Evolutionary conservation across 2,888 invertebrate species (phyloP).

Genomic region (Nymphalis polychloros): DNA sequence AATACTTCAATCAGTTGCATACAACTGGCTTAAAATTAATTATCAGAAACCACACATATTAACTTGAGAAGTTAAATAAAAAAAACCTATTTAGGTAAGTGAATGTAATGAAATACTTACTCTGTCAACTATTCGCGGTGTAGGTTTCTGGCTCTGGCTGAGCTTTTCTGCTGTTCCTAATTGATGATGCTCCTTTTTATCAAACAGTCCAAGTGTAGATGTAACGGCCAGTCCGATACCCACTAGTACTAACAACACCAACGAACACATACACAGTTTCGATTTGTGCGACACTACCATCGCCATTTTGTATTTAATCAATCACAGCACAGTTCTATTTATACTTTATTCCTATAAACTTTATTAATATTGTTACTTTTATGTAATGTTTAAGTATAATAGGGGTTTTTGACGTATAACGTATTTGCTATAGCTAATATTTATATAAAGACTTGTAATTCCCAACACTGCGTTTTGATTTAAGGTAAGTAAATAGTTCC

Average conservation of each 20-base stretch:
- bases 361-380: too few species aligned
- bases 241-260: conserved; percentile 56
- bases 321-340: conserved; percentile 17
- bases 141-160: conserved; percentile 56
- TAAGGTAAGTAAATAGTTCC: too few species aligned
- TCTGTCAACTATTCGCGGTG: conserved; percentile 49
- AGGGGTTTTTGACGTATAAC: neutral
- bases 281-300: conserved; percentile 69
- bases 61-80: too few species aligned
- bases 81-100: too few species aligned
- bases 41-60: too few species aligned
- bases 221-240: conserved; percentile 64
- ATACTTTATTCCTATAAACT: conserved; percentile 11
- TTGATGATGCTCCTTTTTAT: conserved; percentile 48
- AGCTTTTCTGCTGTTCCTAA: conserved; percentile 63
- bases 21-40: too few species aligned
- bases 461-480: too few species aligned
- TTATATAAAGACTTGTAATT: too few species aligned
- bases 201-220: conserved; percentile 54
- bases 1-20: too few species aligned
- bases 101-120: conserved; percentile 48
- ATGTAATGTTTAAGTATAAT: neutral
- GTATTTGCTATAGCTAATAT: too few species aligned
- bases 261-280: conserved; percentile 61
- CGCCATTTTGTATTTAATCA: conserved; percentile 58